phyloP scores from a whole-genome alignment of 2,113 vertebrate species.

The Lynx canadensis region DNA sequence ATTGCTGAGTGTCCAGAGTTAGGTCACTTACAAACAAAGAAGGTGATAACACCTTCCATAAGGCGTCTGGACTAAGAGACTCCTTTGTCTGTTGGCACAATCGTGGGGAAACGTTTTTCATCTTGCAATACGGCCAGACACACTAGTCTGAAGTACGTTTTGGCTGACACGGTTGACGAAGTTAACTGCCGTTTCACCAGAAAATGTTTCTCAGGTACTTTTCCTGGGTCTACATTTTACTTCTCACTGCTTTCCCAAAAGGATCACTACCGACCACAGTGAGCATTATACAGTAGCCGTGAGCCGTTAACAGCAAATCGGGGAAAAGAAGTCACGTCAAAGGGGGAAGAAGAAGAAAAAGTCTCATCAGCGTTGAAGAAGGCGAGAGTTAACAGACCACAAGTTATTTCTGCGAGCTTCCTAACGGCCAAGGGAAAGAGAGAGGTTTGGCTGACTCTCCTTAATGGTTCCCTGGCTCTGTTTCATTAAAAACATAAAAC shows the following conservation, averaged over 20 bases:
- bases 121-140: neutral
- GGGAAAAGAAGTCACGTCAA: neutral
- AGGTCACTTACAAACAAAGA: neutral
- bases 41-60: slow-evolving; percentile 35
- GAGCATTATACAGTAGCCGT: neutral
- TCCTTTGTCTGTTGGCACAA: neutral
- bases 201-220: neutral
- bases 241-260: neutral
- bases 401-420: neutral
- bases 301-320: neutral
- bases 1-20: neutral
- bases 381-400: accelerated
- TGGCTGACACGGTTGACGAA: neutral
- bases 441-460: neutral
- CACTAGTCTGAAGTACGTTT: neutral
- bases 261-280: neutral
- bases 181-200: neutral
- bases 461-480: neutral
- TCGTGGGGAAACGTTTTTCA: neutral
- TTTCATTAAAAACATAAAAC: neutral
- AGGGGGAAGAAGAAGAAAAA: neutral
- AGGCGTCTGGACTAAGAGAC: neutral
- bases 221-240: neutral
- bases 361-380: neutral
- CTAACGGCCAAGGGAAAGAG: neutral